Percentiles rank a stretch among this genome's conserved stretches.
phyloP scores from a whole-genome alignment of 2,113 vertebrate genomes.

The Tupaia tana region DNA sequence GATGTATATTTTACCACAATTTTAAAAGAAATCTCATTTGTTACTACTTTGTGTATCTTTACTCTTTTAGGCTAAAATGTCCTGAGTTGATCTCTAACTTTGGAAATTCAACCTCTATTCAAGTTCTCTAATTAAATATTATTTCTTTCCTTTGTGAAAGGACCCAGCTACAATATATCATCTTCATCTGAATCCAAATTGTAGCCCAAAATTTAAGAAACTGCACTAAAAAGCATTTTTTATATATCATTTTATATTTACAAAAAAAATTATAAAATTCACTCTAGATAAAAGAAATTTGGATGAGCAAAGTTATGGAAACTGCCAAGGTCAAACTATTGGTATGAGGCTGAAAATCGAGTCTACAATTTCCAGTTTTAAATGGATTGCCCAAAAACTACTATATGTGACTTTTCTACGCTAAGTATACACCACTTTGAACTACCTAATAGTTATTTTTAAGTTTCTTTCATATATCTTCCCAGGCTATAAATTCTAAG shows the following conservation, averaged over 20 bases:
- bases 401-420: neutral
- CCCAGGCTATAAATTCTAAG: neutral
- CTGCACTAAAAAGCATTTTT: neutral
- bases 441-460: neutral
- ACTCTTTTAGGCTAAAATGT: neutral
- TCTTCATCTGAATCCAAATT: neutral
- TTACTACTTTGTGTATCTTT: neutral
- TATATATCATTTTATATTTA: neutral
- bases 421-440: neutral
- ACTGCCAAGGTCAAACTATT: neutral
- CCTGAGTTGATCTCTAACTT: neutral
- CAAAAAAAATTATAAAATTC: neutral
- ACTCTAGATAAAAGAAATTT: conserved; percentile 11
- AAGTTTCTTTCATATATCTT: neutral
- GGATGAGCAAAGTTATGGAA: neutral
- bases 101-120: neutral
- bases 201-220: neutral
- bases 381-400: neutral
- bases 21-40: neutral
- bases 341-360: neutral
- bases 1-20: neutral
- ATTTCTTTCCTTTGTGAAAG: neutral
- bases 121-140: neutral
- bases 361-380: neutral
- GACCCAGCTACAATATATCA: neutral